Conservation (phyloP, 1,140 invertebrate genomes). For the Conus betulinus region DNA sequence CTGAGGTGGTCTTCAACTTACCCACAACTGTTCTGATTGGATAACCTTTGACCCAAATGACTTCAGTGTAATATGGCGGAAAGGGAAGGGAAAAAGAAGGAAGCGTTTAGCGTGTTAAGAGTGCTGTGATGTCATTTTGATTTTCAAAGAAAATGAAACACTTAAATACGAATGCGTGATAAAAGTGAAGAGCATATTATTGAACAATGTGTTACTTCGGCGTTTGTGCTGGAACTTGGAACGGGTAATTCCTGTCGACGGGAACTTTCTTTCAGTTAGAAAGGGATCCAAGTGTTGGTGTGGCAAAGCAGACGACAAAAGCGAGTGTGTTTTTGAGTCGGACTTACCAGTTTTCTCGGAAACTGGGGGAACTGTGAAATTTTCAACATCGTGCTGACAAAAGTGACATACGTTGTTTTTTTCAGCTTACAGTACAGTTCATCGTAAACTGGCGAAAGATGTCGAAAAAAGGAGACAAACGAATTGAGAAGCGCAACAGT, state of each 20-base stretch:
- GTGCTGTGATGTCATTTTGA: background rate
- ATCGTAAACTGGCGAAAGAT: background rate
- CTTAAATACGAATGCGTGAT: background rate
- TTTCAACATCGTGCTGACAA: background rate
- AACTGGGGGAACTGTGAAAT: background rate
- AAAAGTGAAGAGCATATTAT: background rate
- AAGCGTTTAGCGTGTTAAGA: background rate
- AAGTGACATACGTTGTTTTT: background rate
- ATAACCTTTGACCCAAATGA: constrained; percentile 44
- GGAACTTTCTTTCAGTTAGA: no score
- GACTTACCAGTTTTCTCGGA: background rate
- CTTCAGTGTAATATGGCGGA: constrained; percentile 49
- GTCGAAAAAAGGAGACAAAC: constrained; percentile 49
- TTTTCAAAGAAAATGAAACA: background rate
- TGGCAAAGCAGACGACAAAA: background rate
- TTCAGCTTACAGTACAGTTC: background rate
- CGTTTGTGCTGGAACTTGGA: background rate
- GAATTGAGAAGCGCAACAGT: constrained; percentile 63
- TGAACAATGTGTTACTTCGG: background rate
- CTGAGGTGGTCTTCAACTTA: constrained; percentile 16
- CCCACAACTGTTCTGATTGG: constrained; percentile 42
- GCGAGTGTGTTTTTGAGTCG: background rate
- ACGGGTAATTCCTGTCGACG: background rate
- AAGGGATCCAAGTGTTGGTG: background rate
- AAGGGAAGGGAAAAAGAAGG: constrained; percentile 40